These are phyloP conservation scores for Anser cygnoides DNA, from an alignment of 2,113 vertebrate genomes.

Conservation along the genomic window DNA sequence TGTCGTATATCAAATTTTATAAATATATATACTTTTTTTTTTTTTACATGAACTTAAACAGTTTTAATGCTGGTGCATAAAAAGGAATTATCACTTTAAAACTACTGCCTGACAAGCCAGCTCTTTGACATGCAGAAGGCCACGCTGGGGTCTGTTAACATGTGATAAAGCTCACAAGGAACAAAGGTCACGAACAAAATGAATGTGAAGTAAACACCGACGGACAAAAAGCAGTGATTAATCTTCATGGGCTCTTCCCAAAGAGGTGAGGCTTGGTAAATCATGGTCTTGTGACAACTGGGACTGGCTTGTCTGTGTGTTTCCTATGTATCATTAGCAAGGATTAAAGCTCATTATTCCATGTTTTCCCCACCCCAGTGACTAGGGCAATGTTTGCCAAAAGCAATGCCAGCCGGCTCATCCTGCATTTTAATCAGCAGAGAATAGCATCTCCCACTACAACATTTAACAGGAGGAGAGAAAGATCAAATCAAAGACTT, in stretches of 20 bases:
- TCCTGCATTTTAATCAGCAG: background rate
- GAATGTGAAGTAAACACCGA: background rate
- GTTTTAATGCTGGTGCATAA: background rate
- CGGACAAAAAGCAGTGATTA: background rate
- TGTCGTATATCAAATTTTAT: background rate
- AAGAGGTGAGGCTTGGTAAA: background rate
- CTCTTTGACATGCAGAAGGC: background rate
- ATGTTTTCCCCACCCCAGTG: background rate
- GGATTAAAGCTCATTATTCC: conserved; percentile 18
- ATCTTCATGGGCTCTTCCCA: background rate
- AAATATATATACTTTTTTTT: background rate
- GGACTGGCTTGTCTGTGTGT: background rate
- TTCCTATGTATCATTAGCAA: background rate
- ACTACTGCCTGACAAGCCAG: background rate
- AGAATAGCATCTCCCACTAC: background rate
- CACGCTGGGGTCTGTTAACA: rapidly evolving
- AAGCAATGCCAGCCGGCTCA: background rate
- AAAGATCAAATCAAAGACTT: background rate
- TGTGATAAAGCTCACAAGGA: rapidly evolving
- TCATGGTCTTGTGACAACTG: background rate
- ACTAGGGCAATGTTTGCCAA: background rate
- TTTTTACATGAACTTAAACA: background rate
- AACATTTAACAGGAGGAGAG: background rate
- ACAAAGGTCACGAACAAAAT: background rate
- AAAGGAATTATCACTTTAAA: background rate